These are phyloP conservation scores for Lutjanus campechanus DNA, from an alignment of 2,797 vertebrate species.

Conservation along the genomic window DNA sequence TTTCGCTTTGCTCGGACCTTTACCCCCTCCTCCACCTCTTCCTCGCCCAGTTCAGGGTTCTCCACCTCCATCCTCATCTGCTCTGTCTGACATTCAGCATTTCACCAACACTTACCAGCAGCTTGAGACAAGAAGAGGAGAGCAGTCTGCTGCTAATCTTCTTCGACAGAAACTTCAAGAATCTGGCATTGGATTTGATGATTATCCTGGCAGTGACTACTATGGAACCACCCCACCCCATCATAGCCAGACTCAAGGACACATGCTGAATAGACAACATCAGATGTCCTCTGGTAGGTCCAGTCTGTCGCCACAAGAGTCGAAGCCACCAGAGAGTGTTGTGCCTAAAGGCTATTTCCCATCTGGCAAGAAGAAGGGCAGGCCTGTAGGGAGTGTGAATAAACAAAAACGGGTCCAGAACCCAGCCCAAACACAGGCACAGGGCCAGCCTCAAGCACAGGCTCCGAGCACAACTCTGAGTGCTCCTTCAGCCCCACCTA, in stretches of 20 bases:
- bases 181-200: conserved; percentile 85
- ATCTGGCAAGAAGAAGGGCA: conserved; percentile 98
- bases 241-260: conserved; percentile 80
- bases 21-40: conserved; percentile 87
- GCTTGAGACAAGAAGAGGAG: conserved; percentile 86
- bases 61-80: conserved; percentile 87
- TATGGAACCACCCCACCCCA: conserved; percentile 81
- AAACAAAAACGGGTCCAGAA: conserved; percentile 94
- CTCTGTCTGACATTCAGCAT: conserved; percentile 88
- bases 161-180: conserved; percentile 88
- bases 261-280: conserved; percentile 82
- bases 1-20: conserved; percentile 85
- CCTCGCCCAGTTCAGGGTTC: conserved; percentile 87
- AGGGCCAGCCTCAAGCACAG: conserved; percentile 58
- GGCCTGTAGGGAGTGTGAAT: conserved; percentile 98
- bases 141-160: conserved; percentile 86
- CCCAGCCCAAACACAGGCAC: conserved; percentile 77
- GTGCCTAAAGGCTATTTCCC: conserved; percentile 98
- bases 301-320: conserved; percentile 80
- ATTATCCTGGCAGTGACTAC: conserved; percentile 86
- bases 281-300: conserved; percentile 81
- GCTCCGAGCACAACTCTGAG: conserved; percentile 62
- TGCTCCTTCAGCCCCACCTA: conserved; percentile 51
- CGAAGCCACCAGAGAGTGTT: conserved; percentile 78
- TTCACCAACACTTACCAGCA: conserved; percentile 89